Base-by-base conservation (phyloP, 2,888 invertebrate genomes). In the Perizoma affinitatum region DNA sequence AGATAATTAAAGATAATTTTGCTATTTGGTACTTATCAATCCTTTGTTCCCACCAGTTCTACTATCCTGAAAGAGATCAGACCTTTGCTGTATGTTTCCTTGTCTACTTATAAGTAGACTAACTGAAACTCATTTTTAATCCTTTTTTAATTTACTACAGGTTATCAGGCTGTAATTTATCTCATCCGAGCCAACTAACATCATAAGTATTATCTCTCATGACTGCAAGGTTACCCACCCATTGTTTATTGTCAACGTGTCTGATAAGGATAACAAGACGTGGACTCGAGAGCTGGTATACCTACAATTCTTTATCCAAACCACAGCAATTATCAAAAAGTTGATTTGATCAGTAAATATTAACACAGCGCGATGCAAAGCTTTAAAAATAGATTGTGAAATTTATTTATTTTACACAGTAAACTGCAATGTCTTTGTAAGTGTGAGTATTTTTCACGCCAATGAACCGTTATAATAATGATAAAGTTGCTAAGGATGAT, bases 161-260 rank as follows among this genome's bases (percentile, higher is more conserved):
- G 45, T 7, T 51, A 43, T 55, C 38, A 60, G 41, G 42, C 72
- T 73, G 70, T 68, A 62, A 58, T 73, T 83, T 80, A 82, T 85
- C 81, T 81, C 63, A 58, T 68, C 55, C 62, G 62, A 63, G 71
- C 68, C 66, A 60, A 68, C 57, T 60, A 66, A 69, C 66, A 65
- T 22, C 22, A 22, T 69, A 70, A 72, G 57, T 64, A 76, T 76
- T 82, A 84, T 81, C 81, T 77, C 75, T 66, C 75, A 72, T 77
- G 75, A 72, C 66, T 69, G 66, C 87, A 88, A 87, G 87, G 87
- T 82, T 83, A 82, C 75, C 76, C 72, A 73, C 68, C 84, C 80
- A 87, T 87, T 88, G 88, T 88, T 83, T 83, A 85, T 87, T 86
- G 83, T 84, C 78, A 76, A 74, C 75, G 69, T 66, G 65, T 75